Conservation (phyloP, 2,888 invertebrate species). For the Mycalesis mineus region DNA sequence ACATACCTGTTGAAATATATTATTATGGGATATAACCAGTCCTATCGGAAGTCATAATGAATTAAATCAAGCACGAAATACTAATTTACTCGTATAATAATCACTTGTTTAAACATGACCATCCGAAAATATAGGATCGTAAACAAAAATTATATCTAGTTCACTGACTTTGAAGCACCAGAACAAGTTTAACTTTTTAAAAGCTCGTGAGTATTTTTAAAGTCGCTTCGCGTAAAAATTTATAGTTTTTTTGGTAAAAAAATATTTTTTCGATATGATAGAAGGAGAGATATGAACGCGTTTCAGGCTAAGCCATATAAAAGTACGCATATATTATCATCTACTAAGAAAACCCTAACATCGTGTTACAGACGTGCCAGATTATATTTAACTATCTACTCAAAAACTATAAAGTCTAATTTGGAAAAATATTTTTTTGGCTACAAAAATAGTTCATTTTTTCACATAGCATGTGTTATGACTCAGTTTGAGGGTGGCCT, state of each 20-base stretch:
- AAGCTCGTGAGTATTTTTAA: too few species aligned
- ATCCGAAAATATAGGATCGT: slow-evolving; percentile 37
- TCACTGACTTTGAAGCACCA: background rate
- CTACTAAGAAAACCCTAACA: background rate
- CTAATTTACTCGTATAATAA: slow-evolving; percentile 39
- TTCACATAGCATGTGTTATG: background rate
- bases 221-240: too few species aligned
- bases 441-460: background rate
- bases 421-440: background rate
- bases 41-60: slow-evolving; percentile 39
- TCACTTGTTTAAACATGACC: slow-evolving; percentile 33
- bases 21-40: too few species aligned
- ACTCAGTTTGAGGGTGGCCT: background rate
- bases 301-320: slow-evolving; percentile 28
- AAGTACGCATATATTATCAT: background rate
- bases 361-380: background rate
- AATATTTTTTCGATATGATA: slow-evolving; percentile 46
- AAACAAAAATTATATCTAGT: background rate
- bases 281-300: slow-evolving; percentile 38
- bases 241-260: slow-evolving; percentile 32
- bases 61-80: slow-evolving; percentile 58
- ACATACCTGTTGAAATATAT: too few species aligned
- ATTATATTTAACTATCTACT: background rate
- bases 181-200: background rate
- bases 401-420: background rate